These are phyloP conservation scores for Euzophera pinguis DNA, from an alignment of 2,888 invertebrate genomes.

Conservation along the genomic window DNA sequence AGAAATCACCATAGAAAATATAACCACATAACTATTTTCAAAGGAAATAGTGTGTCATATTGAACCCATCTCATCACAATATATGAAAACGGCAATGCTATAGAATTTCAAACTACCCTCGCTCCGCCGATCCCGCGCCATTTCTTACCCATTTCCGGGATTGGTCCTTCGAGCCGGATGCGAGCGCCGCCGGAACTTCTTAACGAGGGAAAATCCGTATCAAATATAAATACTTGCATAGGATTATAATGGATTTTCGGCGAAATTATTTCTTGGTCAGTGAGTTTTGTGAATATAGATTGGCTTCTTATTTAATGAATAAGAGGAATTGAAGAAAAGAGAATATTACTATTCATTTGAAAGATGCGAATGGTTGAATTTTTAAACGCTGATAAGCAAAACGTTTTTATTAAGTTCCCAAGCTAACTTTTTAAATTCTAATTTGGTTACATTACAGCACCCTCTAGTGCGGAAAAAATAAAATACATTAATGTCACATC, in stretches of 20 bases:
- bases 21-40: too few species aligned
- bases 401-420: too few species aligned
- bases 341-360: neutral
- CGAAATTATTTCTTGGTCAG: neutral
- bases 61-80: neutral
- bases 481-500: too few species aligned
- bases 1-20: too few species aligned
- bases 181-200: conserved; percentile 56
- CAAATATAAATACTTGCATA: conserved; percentile 6
- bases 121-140: conserved; percentile 36
- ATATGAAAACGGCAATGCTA: conserved; percentile 6
- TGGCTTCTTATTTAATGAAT: neutral
- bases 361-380: too few species aligned
- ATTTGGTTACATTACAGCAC: too few species aligned
- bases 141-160: conserved; percentile 60
- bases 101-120: conserved; percentile 20
- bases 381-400: too few species aligned
- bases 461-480: too few species aligned
- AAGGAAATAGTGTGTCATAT: neutral
- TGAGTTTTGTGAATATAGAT: neutral
- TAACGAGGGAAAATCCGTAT: conserved; percentile 57
- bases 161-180: conserved; percentile 62
- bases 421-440: too few species aligned
- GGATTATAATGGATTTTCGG: conserved; percentile 2
- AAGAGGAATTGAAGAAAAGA: neutral